A percentile compares a stretch with the other conserved stretches of the same genome.
Conservation (phyloP, 1,140 invertebrate genomes). For the Neoseiulus cucumeris region DNA sequence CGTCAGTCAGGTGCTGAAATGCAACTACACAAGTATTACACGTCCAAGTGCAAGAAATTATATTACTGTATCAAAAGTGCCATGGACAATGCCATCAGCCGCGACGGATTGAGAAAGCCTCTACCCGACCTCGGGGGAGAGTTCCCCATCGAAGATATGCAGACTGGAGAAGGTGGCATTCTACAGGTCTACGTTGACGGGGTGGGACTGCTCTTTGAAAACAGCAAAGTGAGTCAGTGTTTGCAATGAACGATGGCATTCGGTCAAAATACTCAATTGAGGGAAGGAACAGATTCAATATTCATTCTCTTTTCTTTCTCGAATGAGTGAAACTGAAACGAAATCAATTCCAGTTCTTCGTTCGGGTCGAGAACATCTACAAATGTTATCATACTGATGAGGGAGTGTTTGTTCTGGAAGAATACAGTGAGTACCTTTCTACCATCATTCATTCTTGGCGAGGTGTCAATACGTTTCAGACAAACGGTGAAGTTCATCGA, state of each 20-base stretch:
- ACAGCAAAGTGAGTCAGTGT: slow-evolving; percentile 69
- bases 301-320: slow-evolving; percentile 31
- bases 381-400: slow-evolving; percentile 98
- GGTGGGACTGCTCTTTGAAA: slow-evolving; percentile 88
- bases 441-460: background rate
- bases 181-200: slow-evolving; percentile 98
- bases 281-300: slow-evolving; percentile 15
- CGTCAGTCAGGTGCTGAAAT: slow-evolving; percentile 67
- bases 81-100: slow-evolving; percentile 46
- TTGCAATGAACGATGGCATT: no score
- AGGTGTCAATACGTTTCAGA: background rate
- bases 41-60: slow-evolving; percentile 94
- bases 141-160: slow-evolving; percentile 93
- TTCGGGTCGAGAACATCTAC: slow-evolving; percentile 92
- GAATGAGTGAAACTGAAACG: no score
- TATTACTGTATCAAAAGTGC: slow-evolving; percentile 97
- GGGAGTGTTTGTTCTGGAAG: slow-evolving; percentile 95
- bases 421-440: slow-evolving; percentile 64
- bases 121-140: slow-evolving; percentile 73
- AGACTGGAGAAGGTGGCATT: slow-evolving; percentile 82
- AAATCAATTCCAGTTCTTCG: slow-evolving; percentile 70
- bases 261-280: background rate
- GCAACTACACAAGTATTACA: slow-evolving; percentile 95
- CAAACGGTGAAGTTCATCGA: background rate
- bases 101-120: slow-evolving; percentile 13